A percentile compares a stretch with the other conserved stretches of the same genome.
Evolutionary conservation across 2,797 vertebrate genomes (phyloP).

Genomic region (Lerista edwardsae): DNA sequence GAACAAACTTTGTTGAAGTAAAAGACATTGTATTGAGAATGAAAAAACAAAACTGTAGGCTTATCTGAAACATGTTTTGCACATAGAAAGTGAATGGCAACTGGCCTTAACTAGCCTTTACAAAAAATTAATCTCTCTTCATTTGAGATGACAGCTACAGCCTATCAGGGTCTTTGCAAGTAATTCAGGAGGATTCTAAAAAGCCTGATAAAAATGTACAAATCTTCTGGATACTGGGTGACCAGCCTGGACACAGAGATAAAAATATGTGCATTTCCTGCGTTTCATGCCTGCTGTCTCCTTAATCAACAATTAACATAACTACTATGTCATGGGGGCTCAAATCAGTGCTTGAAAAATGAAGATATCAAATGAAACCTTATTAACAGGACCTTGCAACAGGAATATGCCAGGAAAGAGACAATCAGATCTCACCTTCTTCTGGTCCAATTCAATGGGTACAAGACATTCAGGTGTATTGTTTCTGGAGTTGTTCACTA

Average conservation of each 20-base stretch:
- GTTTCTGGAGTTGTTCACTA: slow-evolving; percentile 91
- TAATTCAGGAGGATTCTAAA: neutral
- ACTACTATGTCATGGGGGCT: neutral
- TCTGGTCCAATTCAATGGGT: slow-evolving; percentile 77
- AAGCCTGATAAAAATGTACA: neutral
- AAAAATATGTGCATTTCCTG: neutral
- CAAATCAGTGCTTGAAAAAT: neutral
- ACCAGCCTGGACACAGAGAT: neutral
- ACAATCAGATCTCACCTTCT: slow-evolving; percentile 78
- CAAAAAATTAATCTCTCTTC: neutral
- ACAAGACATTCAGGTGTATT: slow-evolving; percentile 86
- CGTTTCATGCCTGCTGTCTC: neutral
- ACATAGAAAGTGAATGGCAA: neutral
- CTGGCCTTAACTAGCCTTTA: neutral
- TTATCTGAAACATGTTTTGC: slow-evolving; percentile 13
- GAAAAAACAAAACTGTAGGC: too few species aligned
- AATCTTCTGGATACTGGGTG: neutral
- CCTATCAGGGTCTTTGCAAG: neutral
- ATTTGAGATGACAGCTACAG: neutral
- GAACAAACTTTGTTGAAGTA: slow-evolving; percentile 39
- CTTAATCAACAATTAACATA: neutral
- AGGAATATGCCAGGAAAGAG: neutral
- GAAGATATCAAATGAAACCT: neutral
- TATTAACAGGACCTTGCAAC: neutral
- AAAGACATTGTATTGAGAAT: slow-evolving; percentile 37